Conservation (phyloP, 2,113 vertebrate genomes). For the Rhineura floridana region DNA sequence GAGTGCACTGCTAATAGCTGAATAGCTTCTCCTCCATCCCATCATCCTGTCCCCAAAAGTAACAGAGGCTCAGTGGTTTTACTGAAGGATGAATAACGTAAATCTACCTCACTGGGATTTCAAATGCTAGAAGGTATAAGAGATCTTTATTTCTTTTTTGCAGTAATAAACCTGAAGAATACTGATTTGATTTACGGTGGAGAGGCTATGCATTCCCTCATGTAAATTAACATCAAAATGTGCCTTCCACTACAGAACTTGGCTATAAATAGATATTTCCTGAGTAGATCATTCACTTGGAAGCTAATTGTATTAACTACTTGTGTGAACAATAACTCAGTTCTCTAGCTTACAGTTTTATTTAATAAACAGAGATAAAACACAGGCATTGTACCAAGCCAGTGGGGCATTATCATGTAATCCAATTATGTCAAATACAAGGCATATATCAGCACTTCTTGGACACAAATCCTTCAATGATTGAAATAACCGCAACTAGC, state of each 20-base stretch:
- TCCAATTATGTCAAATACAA: background rate
- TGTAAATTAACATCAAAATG: slow-evolving; percentile 26
- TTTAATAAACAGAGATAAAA: background rate
- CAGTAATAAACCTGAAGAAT: slow-evolving; percentile 8
- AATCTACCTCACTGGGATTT: background rate
- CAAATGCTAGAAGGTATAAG: background rate
- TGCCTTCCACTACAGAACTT: slow-evolving; percentile 9
- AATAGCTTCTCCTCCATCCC: background rate
- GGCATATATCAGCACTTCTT: background rate
- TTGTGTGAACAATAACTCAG: background rate
- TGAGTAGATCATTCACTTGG: background rate
- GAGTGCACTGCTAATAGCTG: background rate
- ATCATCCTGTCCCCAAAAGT: background rate
- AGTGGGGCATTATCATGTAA: background rate
- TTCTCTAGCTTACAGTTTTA: background rate
- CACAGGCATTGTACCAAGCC: background rate
- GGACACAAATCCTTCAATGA: background rate
- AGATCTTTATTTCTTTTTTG: background rate
- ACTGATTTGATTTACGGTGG: slow-evolving; percentile 20
- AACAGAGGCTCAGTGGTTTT: background rate
- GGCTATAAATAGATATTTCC: background rate
- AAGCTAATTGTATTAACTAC: background rate
- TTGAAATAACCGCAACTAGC: rapidly evolving
- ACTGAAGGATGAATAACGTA: background rate
- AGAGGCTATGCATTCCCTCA: slow-evolving; percentile 10